A percentile compares a stretch with the other conserved stretches of the same genome.
Evolutionary conservation across 2,797 vertebrate genomes (phyloP).

Genomic region (Notoglanidium macrostoma): DNA sequence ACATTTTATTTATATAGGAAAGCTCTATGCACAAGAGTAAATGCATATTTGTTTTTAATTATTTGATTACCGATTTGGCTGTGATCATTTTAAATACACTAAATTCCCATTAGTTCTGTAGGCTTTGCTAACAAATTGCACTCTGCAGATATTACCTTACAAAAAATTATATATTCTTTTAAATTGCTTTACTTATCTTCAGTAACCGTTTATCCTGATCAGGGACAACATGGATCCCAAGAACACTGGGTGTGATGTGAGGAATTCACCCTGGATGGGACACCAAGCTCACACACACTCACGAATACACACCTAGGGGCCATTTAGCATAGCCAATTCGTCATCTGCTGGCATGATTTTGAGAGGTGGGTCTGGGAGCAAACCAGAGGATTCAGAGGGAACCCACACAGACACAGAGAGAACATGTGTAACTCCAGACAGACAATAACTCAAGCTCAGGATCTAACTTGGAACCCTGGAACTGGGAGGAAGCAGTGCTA

Average conservation of each 20-base stretch:
- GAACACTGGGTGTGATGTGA: not conserved
- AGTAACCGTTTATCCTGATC: not conserved
- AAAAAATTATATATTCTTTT: not conserved
- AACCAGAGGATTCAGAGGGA: not conserved
- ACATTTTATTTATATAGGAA: not conserved
- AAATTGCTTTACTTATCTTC: not conserved
- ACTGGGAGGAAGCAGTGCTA: not conserved
- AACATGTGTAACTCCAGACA: not conserved
- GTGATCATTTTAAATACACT: not conserved
- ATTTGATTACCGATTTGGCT: not conserved
- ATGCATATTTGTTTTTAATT: not conserved
- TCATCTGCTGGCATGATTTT: not conserved
- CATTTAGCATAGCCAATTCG: not conserved
- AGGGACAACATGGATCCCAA: not conserved
- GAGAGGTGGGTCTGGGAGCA: not conserved
- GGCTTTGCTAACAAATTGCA: not conserved
- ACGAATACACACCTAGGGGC: not conserved
- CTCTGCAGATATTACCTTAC: not conserved
- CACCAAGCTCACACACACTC: not conserved
- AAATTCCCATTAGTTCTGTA: not conserved
- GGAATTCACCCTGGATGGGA: not conserved
- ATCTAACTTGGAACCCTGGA: not conserved
- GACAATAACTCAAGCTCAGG: not conserved
- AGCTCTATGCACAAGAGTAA: not conserved
- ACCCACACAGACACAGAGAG: not conserved